Percentiles rank a stretch among this genome's conserved stretches.
Conservation (phyloP, 2,888 invertebrate genomes). For the Ametastegia equiseti region DNA sequence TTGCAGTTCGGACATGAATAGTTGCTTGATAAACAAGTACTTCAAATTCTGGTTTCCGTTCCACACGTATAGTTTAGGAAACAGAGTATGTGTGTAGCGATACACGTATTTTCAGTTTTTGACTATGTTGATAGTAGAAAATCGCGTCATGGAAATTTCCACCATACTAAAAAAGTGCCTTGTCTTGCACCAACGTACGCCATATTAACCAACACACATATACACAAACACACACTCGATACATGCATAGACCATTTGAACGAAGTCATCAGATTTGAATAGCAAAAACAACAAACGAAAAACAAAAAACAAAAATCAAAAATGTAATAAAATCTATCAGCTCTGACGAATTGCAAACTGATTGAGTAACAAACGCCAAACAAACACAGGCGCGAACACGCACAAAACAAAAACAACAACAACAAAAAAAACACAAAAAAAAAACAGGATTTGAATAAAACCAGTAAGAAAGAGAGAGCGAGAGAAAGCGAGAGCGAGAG, state of each 20-base stretch:
- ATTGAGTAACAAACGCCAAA: too few species aligned
- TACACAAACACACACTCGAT: not conserved
- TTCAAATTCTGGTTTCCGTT: too few species aligned
- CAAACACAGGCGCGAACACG: not conserved
- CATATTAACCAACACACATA: not conserved
- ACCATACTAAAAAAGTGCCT: conserved; percentile 1
- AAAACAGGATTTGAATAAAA: not conserved
- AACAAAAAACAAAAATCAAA: not conserved
- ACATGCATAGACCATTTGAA: too few species aligned
- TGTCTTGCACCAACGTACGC: not conserved
- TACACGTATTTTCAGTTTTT: not conserved
- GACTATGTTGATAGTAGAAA: not conserved
- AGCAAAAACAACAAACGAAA: not conserved
- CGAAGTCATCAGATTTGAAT: not conserved
- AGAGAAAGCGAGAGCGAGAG: not conserved
- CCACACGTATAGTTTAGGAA: too few species aligned
- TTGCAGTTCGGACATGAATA: too few species aligned
- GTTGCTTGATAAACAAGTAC: too few species aligned
- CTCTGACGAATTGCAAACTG: too few species aligned
- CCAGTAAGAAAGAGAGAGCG: not conserved
- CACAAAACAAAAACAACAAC: not conserved
- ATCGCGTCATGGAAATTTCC: not conserved
- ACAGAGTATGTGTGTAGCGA: too few species aligned
- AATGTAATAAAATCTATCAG: too few species aligned
- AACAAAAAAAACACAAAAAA: not conserved